Conservation (phyloP, 2,888 invertebrate species). For the Drosophila pullipes region DNA sequence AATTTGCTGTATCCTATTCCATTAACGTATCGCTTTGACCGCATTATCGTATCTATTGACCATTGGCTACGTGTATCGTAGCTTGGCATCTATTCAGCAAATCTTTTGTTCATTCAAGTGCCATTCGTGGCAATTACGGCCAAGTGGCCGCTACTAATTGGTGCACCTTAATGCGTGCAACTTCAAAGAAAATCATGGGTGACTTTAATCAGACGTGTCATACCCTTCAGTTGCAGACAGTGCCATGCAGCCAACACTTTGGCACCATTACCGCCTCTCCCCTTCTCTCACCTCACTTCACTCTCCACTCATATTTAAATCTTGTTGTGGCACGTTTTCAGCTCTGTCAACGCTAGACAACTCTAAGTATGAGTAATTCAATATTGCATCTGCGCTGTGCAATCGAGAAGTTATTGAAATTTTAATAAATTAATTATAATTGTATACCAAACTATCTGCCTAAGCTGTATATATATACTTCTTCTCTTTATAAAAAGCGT, state of each 20-base stretch:
- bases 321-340: constrained; percentile 27
- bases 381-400: constrained; percentile 27
- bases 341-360: constrained; percentile 36
- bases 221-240: constrained; percentile 30
- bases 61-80: constrained; percentile 23
- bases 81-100: constrained; percentile 16
- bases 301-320: constrained; percentile 34
- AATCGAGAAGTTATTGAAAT: constrained; percentile 20
- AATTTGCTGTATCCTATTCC: constrained; percentile 53
- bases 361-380: constrained; percentile 44
- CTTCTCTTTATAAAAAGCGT: neutral
- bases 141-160: constrained; percentile 55
- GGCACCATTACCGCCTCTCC: neutral
- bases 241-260: constrained; percentile 1
- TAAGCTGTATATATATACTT: neutral
- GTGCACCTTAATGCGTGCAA: constrained; percentile 55
- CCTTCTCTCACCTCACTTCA: neutral
- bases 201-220: constrained; percentile 53
- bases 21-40: constrained; percentile 39
- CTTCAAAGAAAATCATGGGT: constrained; percentile 64
- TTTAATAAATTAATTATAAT: neutral
- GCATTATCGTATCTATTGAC: constrained; percentile 19
- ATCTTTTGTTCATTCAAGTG: constrained; percentile 46
- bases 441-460: neutral
- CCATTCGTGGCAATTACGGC: constrained; percentile 49